Evolutionary conservation across 2,113 vertebrate genomes (phyloP), one percentile per base, ranked within the genome.

Genomic region (Oryzias javanicus): DNA sequence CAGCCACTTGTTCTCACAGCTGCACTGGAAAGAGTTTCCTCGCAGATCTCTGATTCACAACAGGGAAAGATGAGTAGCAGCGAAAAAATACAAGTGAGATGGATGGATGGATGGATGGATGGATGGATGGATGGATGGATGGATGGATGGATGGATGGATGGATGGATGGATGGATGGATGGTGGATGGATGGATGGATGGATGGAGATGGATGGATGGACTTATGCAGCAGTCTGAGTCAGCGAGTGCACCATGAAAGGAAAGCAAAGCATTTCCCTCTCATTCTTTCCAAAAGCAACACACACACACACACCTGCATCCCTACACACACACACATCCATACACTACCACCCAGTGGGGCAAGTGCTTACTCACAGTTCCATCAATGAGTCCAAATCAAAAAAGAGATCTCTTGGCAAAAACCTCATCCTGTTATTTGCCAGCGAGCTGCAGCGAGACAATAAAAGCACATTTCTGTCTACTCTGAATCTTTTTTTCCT

Each of bases 1-100:
- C 87, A 99, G 80, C 97, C 97, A 99, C 89, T 97, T 97, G 85
- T 94, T 94, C 88, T 95, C 94, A 89, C 97, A 99, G 79, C 92
- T 94, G 85, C 97, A 99, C 80, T 98, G 94, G 81, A 98, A 96
- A 65, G 88, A 89, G 90, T 98, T 99, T 70, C 96, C 96, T 84
- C 97, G 91, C 88, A 99, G 92, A 86, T 99, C 97, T 82, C 97
- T 99, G 79, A 71, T 12, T 61, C 14, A 42, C 4, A 15, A 61
- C 8, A 79, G 10, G 40, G 20, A 15, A 29, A 27, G 35, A 35
- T 35, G 8, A 48, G 24, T 7, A 68, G 29, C 19, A 57, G 17
- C 18, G 47, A 52, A 41, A 17, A 22, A 22, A 22, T 22, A 22
- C 22, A 3, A 22, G 22, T 22, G 22, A 22, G 13, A 41, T 10